Base-by-base conservation (phyloP, 1,140 invertebrate genomes). In the Platyscapa corneri region DNA sequence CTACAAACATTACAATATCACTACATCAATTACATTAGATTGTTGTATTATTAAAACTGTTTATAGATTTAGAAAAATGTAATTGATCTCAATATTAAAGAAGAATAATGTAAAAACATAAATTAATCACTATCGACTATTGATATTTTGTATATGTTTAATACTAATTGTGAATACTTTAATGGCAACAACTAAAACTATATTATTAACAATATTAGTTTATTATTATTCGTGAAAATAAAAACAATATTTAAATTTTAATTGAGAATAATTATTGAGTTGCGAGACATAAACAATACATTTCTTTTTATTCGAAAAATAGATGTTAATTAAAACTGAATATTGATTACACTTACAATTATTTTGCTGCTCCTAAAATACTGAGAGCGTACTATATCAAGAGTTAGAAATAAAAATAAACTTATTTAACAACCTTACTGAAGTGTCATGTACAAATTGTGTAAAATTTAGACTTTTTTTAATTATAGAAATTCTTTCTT, bases 211-310 rank as follows among this genome's bases (percentile, higher is more conserved):
- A 37, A 10, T 80, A 23, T 64, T 60, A 60, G 56, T 60, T 80
- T 60, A 64, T 56, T 60, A 32, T 60, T 78, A 65, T 42, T 80
- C n/a, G 42, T 42, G 37, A 65, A 37, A 80, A 80, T 78, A 80
- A 37, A 65, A 80, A n/a, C 16, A 60, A 60, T 23, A 60, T 60
- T 60, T 27, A 60, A 27, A 60, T 60, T 60, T 27, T 60, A 23
- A 81, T 70, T 81, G 79, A 64, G 65, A 81, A 64, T 49, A 70
- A 49, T 64, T 30, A 65, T 81, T 64, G 79, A 81, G 60, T 81
- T 81, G 42, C 64, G 30, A 34, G 39, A 70, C 14, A 46, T 70
- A 81, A 70, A 53, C 2, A 53, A 23, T 27, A 60, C 14, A 60
- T 27, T 60, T 27, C 56, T 60, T 60, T 60, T 3, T 27, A 60